Conservation (phyloP, 2,113 vertebrate species). For the Hyperopisus bebe region DNA sequence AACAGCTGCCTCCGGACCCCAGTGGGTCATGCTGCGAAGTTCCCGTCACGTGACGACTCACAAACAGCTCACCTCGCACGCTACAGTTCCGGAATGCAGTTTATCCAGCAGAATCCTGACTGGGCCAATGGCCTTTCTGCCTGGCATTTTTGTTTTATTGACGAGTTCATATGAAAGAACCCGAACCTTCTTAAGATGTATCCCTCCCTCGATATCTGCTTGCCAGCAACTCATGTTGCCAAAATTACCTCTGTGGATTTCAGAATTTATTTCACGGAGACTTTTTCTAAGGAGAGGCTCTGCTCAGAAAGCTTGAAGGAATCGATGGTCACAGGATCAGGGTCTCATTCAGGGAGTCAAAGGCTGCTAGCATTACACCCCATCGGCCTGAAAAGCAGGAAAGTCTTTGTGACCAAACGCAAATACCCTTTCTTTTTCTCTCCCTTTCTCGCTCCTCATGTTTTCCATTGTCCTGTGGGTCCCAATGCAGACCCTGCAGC, state of each 20-base stretch:
- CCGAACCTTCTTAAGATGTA: background rate
- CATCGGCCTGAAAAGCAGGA: background rate
- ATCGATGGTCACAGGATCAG: background rate
- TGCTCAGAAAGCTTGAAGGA: background rate
- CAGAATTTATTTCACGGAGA: background rate
- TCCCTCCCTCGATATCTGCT: background rate
- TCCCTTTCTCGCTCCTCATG: background rate
- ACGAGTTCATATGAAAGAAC: background rate
- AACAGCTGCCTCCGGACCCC: background rate
- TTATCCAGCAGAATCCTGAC: background rate
- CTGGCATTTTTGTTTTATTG: background rate
- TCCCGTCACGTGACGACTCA: background rate
- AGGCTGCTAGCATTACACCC: background rate
- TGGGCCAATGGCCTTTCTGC: background rate
- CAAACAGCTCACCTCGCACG: background rate
- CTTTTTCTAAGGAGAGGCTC: background rate
- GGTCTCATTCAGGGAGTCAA: background rate
- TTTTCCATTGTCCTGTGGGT: slow-evolving; percentile 33
- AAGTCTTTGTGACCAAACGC: background rate
- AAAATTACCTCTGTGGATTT: background rate
- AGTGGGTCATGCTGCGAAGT: background rate
- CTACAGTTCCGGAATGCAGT: background rate
- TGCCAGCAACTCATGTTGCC: background rate
- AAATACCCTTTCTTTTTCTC: slow-evolving; percentile 32
- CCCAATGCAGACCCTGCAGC: slow-evolving; percentile 38